A percentile compares a stretch with the other conserved stretches of the same genome.
These are phyloP conservation scores for Papilio protenor DNA, from an alignment of 2,888 invertebrate species.

Conservation along the genomic window DNA sequence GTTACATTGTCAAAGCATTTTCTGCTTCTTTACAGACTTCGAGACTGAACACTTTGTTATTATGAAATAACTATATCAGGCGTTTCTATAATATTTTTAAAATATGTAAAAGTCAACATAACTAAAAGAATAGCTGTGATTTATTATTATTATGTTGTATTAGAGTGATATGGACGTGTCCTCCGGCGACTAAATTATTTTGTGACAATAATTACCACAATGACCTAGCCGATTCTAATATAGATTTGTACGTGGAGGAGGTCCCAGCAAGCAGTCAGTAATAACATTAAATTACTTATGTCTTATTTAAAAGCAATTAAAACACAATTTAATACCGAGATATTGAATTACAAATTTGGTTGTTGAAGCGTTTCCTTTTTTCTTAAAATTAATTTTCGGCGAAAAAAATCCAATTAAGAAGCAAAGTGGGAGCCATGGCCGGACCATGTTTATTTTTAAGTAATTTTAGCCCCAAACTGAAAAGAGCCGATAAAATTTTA, in stretches of 20 bases:
- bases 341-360: constrained; percentile 22
- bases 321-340: background rate
- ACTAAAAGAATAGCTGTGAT: no score
- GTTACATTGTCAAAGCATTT: background rate
- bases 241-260: no score
- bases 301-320: background rate
- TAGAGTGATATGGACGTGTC: no score
- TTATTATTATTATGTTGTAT: no score
- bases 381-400: constrained; percentile 30
- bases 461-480: constrained; percentile 30
- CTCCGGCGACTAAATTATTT: no score
- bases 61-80: background rate
- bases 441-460: constrained; percentile 30
- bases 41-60: background rate
- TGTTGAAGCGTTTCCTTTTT: constrained; percentile 15
- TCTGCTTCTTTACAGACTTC: background rate
- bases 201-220: no score
- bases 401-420: constrained; percentile 33
- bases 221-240: no score
- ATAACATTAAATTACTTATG: no score
- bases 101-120: no score
- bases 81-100: background rate
- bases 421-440: constrained; percentile 5
- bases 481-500: constrained; percentile 28
- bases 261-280: no score